Conservation (phyloP, 1,140 invertebrate genomes). For the Zaprionus nigranus region DNA sequence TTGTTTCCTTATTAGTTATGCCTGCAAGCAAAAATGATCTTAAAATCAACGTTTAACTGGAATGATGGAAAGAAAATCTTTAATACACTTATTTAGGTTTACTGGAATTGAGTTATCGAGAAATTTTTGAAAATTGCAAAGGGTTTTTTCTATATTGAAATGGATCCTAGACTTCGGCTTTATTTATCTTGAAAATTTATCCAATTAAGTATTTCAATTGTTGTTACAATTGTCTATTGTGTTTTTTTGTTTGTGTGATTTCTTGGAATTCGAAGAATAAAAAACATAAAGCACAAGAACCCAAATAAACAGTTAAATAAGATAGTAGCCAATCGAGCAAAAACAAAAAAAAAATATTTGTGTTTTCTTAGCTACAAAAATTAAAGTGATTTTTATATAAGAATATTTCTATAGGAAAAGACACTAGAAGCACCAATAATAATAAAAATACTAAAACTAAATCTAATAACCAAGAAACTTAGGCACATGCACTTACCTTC, state of each 20-base stretch:
- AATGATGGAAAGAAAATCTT: constrained; percentile 6
- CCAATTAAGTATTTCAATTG: constrained; percentile 35
- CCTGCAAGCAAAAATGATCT: constrained; percentile 39
- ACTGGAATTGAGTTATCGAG: neutral
- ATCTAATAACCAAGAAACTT: constrained; percentile 57
- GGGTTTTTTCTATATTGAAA: neutral
- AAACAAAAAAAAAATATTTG: constrained; percentile 24
- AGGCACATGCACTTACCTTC: constrained; percentile 90
- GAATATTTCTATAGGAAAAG: constrained; percentile 57
- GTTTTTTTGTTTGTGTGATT: constrained; percentile 72
- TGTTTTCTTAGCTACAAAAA: constrained; percentile 60
- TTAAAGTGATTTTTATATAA: constrained; percentile 46
- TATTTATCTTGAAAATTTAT: constrained; percentile 14
- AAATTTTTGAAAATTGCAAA: neutral
- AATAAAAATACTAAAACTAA: constrained; percentile 44
- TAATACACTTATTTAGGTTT: neutral
- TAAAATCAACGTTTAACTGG: constrained; percentile 34
- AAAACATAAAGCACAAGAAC: constrained; percentile 23
- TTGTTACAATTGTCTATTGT: constrained; percentile 35
- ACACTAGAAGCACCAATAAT: constrained; percentile 60
- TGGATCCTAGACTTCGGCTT: constrained; percentile 10
- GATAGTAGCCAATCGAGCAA: constrained; percentile 53
- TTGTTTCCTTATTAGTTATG: constrained; percentile 21
- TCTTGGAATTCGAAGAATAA: constrained; percentile 50
- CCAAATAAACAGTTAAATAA: constrained; percentile 19